Base-by-base conservation (phyloP, 2,888 invertebrate genomes). In the Didymodactylos carnosus region DNA sequence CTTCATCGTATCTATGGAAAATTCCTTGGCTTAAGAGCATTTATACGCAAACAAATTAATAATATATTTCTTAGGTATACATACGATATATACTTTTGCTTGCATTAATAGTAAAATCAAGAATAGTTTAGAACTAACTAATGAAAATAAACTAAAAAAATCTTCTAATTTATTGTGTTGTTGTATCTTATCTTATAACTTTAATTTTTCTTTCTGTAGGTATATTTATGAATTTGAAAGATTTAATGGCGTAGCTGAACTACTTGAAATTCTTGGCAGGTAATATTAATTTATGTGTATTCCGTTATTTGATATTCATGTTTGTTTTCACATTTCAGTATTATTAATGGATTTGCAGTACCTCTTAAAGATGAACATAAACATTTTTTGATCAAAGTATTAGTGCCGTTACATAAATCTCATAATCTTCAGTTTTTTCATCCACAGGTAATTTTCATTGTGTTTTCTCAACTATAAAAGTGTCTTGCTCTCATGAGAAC, bases 211-310 rank as follows among this genome's bases (percentile, higher is more conserved):
- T n/a, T 72, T 76, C 74, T 76, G 76, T 85, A 92, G 94, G 87
- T 95, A 95, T 88, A 94, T 95, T 84, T 95, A 94, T 86, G 95
- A 97, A 87, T 94, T 94, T 79, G 95, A 95, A 85, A 92, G 92
- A 85, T 94, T 94, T 85, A 97, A 95, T 85, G 95, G 95, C 79
- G 92, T 95, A 80, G 94, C 93, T 76, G 95, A 95, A 84, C 86
- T 95, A 80, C 86, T 95, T 81, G 95, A 95, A 87, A 94, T 95
- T 82, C 88, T 95, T 82, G 95, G 94, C 83, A 89, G 88, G 88
- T 88, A 81, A 79, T 78, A 70, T 49, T 27, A 19, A 29, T 19
- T 49, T 25, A 8, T n/a, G 16, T 25, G 19, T 70, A n/a, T 8
- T 8, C 5, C 19, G 10, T 8, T 19, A 40, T n/a, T 14, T 29